Percentiles rank a stretch among this genome's conserved stretches.
These are phyloP conservation scores for Enteromius radiatus DNA, from an alignment of 2,797 vertebrate species.

Conservation along the genomic window DNA sequence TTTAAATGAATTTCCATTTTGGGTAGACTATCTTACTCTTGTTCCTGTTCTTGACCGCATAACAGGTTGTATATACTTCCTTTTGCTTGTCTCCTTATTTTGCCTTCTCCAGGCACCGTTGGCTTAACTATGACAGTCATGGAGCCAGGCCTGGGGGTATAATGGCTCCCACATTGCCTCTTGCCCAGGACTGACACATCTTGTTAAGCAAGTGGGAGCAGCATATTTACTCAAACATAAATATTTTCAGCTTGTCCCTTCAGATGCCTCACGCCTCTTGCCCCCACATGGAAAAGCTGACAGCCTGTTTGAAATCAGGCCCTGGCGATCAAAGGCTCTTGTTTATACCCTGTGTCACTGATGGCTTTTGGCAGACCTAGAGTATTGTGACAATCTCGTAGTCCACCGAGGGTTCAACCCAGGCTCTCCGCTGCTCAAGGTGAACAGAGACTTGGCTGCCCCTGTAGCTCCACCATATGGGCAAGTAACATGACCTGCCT, in stretches of 20 bases:
- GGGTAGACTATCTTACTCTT: background rate
- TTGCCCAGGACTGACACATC: conserved; percentile 71
- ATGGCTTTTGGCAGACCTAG: conserved; percentile 71
- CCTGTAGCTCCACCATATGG: conserved; percentile 65
- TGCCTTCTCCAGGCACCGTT: conserved; percentile 51
- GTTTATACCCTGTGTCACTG: conserved; percentile 72
- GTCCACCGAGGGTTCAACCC: conserved; percentile 64
- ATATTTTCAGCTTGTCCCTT: conserved; percentile 72
- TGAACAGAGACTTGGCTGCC: conserved; percentile 65
- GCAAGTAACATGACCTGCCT: conserved; percentile 55
- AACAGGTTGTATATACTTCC: conserved; percentile 26
- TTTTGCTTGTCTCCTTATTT: conserved; percentile 35
- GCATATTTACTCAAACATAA: conserved; percentile 71
- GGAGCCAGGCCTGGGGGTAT: conserved; percentile 59
- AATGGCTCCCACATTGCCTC: conserved; percentile 67
- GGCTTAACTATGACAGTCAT: conserved; percentile 54
- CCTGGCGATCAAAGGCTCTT: conserved; percentile 77
- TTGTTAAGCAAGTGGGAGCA: conserved; percentile 69
- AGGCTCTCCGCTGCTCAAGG: conserved; percentile 64
- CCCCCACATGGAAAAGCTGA: conserved; percentile 70
- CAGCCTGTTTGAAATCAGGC: conserved; percentile 72
- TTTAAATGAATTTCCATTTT: background rate
- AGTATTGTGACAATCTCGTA: conserved; percentile 74
- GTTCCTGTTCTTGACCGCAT: conserved; percentile 4
- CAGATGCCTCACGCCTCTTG: conserved; percentile 68